phyloP scores from a whole-genome alignment of 2,797 vertebrate species.

The Taeniopygia guttata region DNA sequence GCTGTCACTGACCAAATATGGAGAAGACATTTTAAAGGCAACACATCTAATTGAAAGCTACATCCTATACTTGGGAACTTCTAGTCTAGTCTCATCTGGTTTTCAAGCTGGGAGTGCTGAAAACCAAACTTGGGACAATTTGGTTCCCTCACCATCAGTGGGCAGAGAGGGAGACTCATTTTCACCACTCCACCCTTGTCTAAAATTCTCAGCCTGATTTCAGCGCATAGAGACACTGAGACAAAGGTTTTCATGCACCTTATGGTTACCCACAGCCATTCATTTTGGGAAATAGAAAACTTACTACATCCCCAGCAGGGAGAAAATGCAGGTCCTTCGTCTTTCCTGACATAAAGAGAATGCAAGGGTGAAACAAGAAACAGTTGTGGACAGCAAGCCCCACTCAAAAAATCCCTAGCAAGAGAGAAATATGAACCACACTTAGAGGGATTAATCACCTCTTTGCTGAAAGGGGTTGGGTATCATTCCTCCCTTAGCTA shows the following conservation, averaged over 20 bases:
- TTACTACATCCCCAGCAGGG: background rate
- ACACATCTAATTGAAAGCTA: background rate
- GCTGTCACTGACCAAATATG: background rate
- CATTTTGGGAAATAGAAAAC: background rate
- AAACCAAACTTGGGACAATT: background rate
- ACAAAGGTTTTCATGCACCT: background rate
- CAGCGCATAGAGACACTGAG: background rate
- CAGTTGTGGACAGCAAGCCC: background rate
- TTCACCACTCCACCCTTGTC: too few relatives aligned
- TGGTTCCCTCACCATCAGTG: background rate
- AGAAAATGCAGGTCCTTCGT: background rate
- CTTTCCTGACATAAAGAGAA: background rate
- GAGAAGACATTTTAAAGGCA: background rate
- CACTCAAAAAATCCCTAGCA: background rate
- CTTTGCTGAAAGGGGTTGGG: background rate
- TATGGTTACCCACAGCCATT: background rate
- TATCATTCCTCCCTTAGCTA: background rate
- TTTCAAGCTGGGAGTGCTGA: background rate
- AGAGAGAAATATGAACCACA: background rate
- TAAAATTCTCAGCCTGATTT: background rate
- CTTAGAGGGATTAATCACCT: background rate
- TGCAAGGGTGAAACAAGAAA: background rate
- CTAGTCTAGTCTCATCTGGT: background rate
- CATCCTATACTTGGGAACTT: background rate
- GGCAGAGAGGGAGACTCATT: background rate